phyloP scores from a whole-genome alignment of 1,140 invertebrate species.

The Galleria mellonella region DNA sequence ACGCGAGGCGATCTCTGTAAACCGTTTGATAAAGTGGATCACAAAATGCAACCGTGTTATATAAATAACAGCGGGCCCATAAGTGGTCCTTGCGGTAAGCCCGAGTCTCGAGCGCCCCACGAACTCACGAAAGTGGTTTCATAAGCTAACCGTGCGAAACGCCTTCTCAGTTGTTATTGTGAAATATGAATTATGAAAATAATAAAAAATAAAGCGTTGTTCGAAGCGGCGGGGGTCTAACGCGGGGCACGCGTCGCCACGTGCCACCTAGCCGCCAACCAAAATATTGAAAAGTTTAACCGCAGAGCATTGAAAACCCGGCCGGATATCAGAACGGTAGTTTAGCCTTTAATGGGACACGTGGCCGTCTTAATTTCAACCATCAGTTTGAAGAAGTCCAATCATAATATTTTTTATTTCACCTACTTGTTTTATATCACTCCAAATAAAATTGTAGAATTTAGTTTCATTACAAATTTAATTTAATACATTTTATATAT shows the following conservation, averaged over 20 bases:
- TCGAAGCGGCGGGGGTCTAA: constrained; percentile 50
- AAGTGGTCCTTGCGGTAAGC: constrained; percentile 66
- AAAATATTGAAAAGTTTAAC: constrained; percentile 73
- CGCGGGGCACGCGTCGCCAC: constrained; percentile 57
- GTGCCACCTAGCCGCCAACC: constrained; percentile 38
- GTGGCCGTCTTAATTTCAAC: constrained; percentile 53
- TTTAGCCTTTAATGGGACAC: constrained; percentile 49
- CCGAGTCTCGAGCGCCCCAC: constrained; percentile 27
- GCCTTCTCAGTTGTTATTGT: constrained; percentile 69
- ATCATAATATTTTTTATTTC: constrained; percentile 19
- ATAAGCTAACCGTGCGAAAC: constrained; percentile 70
- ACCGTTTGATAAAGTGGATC: constrained; percentile 71
- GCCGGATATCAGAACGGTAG: constrained; percentile 6
- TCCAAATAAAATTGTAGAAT: no score
- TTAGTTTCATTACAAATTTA: no score
- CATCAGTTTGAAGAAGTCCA: constrained; percentile 38
- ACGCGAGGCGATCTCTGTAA: constrained; percentile 51
- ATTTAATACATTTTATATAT: no score
- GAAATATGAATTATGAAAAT: constrained; percentile 73
- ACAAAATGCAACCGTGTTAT: constrained; percentile 48
- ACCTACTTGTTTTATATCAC: no score
- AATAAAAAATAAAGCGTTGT: constrained; percentile 66
- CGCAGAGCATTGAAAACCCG: constrained; percentile 30
- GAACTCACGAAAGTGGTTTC: constrained; percentile 50
- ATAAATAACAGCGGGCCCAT: constrained; percentile 66